A percentile compares a stretch with the other conserved stretches of the same genome.
These are phyloP conservation scores for Cactoblastis cactorum DNA, from an alignment of 2,888 invertebrate species.

Conservation along the genomic window DNA sequence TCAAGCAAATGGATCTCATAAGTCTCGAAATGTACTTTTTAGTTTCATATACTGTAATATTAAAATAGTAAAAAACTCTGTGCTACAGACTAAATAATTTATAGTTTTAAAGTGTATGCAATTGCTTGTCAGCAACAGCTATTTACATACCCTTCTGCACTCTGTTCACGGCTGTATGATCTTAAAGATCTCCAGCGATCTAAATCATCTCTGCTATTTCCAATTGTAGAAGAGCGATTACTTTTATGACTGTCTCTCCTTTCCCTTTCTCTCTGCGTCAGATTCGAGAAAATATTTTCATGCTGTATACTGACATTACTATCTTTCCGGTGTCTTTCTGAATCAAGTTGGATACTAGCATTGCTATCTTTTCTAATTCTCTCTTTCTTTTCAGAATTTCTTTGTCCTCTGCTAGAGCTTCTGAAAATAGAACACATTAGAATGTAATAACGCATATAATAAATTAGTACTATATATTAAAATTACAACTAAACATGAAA, in stretches of 20 bases:
- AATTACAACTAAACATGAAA: too few species aligned
- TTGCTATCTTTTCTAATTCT: constrained; percentile 62
- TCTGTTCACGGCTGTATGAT: constrained; percentile 73
- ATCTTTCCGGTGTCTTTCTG: constrained; percentile 53
- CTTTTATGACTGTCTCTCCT: constrained; percentile 66
- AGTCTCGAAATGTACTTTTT: too few species aligned
- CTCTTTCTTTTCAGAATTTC: constrained; percentile 61
- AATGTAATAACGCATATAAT: not conserved
- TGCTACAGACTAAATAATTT: too few species aligned
- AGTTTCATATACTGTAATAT: too few species aligned
- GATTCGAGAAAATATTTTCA: constrained; percentile 45
- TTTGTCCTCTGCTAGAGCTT: constrained; percentile 68
- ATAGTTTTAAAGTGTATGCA: too few species aligned
- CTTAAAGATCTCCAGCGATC: constrained; percentile 70
- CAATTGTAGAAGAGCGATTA: constrained; percentile 68
- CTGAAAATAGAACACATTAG: constrained; percentile 29
- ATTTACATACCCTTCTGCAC: constrained; percentile 61
- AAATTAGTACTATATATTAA: too few species aligned
- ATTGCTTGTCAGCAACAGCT: constrained; percentile 7
- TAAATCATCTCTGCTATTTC: constrained; percentile 69
- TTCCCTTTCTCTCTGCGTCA: constrained; percentile 56
- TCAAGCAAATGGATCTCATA: too few species aligned
- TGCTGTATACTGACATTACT: constrained; percentile 64
- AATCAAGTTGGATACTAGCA: constrained; percentile 56
- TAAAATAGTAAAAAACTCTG: too few species aligned